Evolutionary conservation across 2,797 vertebrate species (phyloP).

Genomic region (Spondyliosoma cantharus): DNA sequence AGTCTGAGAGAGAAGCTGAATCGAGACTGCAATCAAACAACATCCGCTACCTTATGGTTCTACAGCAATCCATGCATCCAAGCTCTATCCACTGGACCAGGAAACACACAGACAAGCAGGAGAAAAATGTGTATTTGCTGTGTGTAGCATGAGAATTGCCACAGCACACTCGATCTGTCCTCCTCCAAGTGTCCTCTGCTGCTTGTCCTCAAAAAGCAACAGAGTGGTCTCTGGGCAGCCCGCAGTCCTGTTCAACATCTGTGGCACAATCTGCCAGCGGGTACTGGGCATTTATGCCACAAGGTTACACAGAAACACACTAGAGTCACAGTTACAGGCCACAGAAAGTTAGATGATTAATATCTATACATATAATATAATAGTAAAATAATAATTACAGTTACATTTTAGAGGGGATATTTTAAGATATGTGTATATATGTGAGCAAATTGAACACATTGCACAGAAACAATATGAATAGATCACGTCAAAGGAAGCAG

Average conservation of each 20-base stretch:
- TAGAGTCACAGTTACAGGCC: constrained; percentile 30
- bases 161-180: constrained; percentile 48
- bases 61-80: constrained; percentile 5
- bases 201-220: constrained; percentile 59
- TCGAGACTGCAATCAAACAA: neutral
- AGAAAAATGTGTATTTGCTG: constrained; percentile 18
- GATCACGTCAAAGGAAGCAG: constrained; percentile 24
- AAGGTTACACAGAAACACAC: constrained; percentile 59
- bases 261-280: constrained; percentile 67
- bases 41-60: neutral
- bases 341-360: neutral
- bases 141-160: constrained; percentile 35
- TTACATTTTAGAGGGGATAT: neutral
- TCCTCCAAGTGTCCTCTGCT: constrained; percentile 53
- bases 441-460: neutral
- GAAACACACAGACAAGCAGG: neutral
- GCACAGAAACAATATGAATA: neutral
- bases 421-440: neutral
- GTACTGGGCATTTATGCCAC: constrained; percentile 47
- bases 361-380: no score
- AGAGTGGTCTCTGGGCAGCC: constrained; percentile 39
- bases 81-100: neutral
- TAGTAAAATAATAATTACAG: no score
- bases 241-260: constrained; percentile 63
- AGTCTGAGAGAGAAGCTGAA: neutral